Base-by-base conservation (phyloP, 2,113 vertebrate species). In the Australoheros scitulus region DNA sequence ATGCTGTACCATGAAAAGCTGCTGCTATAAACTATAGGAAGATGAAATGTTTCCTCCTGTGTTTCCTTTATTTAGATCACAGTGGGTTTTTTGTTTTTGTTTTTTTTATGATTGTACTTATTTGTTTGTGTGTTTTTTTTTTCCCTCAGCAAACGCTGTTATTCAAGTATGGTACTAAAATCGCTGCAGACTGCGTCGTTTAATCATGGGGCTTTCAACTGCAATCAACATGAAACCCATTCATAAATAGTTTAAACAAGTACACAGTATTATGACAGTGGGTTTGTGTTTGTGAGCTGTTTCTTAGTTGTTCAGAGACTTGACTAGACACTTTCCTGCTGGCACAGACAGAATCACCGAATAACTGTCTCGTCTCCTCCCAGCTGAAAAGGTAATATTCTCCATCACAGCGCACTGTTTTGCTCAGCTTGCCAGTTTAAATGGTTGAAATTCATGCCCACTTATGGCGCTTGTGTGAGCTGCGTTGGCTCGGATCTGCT, bases 331-430 rank as follows among this genome's bases (percentile, higher is more conserved):
- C 24, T 58, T 83, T 63, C 77, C 65, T 87, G 76, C 77, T 81
- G 82, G 86, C 76, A 78, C 82, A 79, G 61, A 86, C 68, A 74
- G 47, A 84, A 61, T 76, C 63, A 63, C 64, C 80, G 78, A 63
- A 61, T 58, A 83, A 76, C 55, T 56, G 84, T 68, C 79, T 91
- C 22, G 14, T 47, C 41, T 88, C 76, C 64, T 68, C 70, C 36
- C 70, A 78, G 55, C 32, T 50, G 18, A 76, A 84, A 82, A 74
- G 79, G 81, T 76, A 80, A 78, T 80, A 41, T 50, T 56, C 81
- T 81, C 59, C 26, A 60, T 72, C 79, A 59, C 75, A 5, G 6
- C 59, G 74, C 68, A 75, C 75, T 65, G 63, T 70, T 83, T 78
- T 3, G 3, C 82, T 85, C 36, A 61, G 61, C 11, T n/a, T 83